Percentiles rank a stretch among this genome's conserved stretches.
These are phyloP conservation scores for Hyalella azteca DNA, from an alignment of 2,888 invertebrate genomes.

Conservation along the genomic window DNA sequence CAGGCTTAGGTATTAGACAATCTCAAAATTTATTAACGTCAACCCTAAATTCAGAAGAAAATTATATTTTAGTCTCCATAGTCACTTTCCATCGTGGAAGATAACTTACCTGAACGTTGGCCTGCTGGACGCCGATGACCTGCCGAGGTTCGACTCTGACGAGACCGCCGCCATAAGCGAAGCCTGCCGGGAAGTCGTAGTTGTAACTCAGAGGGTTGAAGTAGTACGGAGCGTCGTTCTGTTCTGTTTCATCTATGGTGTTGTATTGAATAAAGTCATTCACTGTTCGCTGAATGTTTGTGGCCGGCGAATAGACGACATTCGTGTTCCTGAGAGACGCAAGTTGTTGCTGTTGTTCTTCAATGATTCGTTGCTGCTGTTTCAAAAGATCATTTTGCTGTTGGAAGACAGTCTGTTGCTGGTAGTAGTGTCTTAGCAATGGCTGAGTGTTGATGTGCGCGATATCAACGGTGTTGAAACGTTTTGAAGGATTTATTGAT, in stretches of 20 bases:
- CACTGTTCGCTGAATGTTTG: background rate
- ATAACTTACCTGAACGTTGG: background rate
- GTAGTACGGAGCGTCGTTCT: slow-evolving; percentile 44
- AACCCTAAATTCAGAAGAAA: too few species aligned
- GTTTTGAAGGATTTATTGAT: background rate
- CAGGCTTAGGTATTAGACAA: too few species aligned
- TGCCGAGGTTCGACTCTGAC: background rate
- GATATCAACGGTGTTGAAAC: slow-evolving; percentile 24
- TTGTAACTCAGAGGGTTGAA: slow-evolving; percentile 40
- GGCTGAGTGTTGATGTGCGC: background rate
- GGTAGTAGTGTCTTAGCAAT: slow-evolving; percentile 20
- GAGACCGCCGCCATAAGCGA: slow-evolving; percentile 41
- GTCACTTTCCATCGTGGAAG: background rate
- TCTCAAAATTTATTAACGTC: too few species aligned
- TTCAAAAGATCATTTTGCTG: slow-evolving; percentile 19
- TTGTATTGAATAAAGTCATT: background rate
- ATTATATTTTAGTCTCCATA: too few species aligned
- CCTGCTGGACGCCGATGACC: background rate
- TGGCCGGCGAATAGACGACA: background rate
- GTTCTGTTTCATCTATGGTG: slow-evolving; percentile 4
- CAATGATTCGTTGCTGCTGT: slow-evolving; percentile 21
- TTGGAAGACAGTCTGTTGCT: slow-evolving; percentile 23
- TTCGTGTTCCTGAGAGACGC: background rate
- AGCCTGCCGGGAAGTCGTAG: slow-evolving; percentile 56
- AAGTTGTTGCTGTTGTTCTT: slow-evolving; percentile 38